Base-by-base conservation (phyloP, 2,888 invertebrate species). In the Tyria jacobaeae region DNA sequence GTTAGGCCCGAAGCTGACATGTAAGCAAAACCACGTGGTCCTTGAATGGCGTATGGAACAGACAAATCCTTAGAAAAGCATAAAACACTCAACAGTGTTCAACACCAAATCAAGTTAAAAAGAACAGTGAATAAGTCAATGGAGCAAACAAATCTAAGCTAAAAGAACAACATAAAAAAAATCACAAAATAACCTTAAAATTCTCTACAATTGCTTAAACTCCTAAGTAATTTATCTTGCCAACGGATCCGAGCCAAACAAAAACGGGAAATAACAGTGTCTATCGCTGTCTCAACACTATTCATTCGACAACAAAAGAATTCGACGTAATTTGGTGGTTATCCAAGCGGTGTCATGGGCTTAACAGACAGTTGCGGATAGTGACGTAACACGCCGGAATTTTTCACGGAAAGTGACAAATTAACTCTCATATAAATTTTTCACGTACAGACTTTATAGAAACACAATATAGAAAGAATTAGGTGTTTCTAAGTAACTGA, bases 311-410 rank as follows among this genome's bases (percentile, higher is more conserved):
- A 71, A 73, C 78, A 78, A 78, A 76, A 76, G 76, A 71, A 75
- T 78, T 71, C 73, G 71, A 70, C 75, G 65, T 78, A 76, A 78
- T 78, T 78, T 78, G 71, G 71, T 78, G 78, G 78, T 76, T 76
- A 78, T 78, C 78, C 78, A 75, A 76, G 73, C 76, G 71, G 64
- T 71, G 70, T 71, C 76, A 71, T 71, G 66, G 55, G 58, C 60
- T 62, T 68, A 76, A 75, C 76, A 64, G 75, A 76, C 76, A 75
- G 68, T 63, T 64, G 50, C 59, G 65, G 56, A 51, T 76, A 76
- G 76, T 73, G 75, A 73, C 64, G 75, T 64, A 12, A 54, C 56
- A 56, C 50, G 37, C 60, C 65, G 70, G 65, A 49, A 60, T 57
- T 61, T 47, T 51, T 44, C 21, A 54, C 21, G 54, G 52, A 49